Percentiles rank a stretch among this genome's conserved stretches.
phyloP scores from a whole-genome alignment of 2,888 invertebrate genomes.

The Teleogryllus oceanicus region DNA sequence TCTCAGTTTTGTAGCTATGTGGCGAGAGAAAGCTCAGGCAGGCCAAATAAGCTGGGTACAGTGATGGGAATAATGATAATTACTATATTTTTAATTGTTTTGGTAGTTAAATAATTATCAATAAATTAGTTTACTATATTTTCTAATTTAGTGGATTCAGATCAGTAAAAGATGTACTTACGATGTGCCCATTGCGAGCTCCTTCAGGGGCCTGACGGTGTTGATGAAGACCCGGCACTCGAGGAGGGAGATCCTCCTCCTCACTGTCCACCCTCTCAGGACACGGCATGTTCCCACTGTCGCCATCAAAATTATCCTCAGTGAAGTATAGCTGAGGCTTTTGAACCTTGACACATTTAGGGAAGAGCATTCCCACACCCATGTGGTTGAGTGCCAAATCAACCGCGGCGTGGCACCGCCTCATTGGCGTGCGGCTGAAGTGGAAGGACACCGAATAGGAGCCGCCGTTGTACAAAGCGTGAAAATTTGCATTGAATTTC shows the following conservation, averaged over 20 bases:
- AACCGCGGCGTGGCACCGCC: slow-evolving; percentile 72
- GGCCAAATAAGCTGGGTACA: too few species aligned
- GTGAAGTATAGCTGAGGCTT: slow-evolving; percentile 49
- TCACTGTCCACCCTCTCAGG: not conserved
- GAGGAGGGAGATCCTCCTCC: not conserved
- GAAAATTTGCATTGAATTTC: slow-evolving; percentile 74
- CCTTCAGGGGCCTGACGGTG: not conserved
- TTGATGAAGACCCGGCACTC: not conserved
- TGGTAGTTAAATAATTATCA: too few species aligned
- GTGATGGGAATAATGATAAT: too few species aligned
- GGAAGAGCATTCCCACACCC: slow-evolving; percentile 69
- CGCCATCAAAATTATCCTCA: slow-evolving; percentile 34
- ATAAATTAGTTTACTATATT: too few species aligned
- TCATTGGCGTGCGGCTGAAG: slow-evolving; percentile 58
- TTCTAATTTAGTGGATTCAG: too few species aligned
- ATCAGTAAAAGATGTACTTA: not conserved
- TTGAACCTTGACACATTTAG: slow-evolving; percentile 54
- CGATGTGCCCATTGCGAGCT: not conserved
- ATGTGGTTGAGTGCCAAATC: slow-evolving; percentile 59
- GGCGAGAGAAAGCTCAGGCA: too few species aligned
- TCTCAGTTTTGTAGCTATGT: too few species aligned
- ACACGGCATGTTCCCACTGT: not conserved
- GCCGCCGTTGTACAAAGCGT: slow-evolving; percentile 68
- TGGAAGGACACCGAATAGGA: slow-evolving; percentile 74
- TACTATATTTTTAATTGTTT: too few species aligned